These are phyloP conservation scores for Bombus huntii DNA, from an alignment of 1,140 invertebrate genomes.

Conservation along the genomic window DNA sequence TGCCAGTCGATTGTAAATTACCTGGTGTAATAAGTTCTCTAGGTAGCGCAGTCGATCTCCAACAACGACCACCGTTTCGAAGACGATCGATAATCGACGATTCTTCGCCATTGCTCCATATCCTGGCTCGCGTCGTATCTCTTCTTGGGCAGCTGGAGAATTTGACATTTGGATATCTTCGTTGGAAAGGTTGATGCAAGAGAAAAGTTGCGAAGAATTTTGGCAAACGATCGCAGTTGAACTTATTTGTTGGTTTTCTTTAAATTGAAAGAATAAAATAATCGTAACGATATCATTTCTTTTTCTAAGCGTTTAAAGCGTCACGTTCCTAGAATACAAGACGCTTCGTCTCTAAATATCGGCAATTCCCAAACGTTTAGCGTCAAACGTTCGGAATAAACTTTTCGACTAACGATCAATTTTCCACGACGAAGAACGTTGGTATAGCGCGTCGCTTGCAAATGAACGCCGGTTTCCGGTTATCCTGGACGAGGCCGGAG, in stretches of 20 bases:
- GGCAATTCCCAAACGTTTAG: too few species aligned
- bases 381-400: neutral
- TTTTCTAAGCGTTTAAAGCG: neutral
- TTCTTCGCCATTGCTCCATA: too few species aligned
- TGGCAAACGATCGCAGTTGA: too few species aligned
- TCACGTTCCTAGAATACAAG: too few species aligned
- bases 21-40: slow-evolving; percentile 17
- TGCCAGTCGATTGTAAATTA: slow-evolving; percentile 32
- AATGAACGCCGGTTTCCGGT: neutral
- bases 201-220: neutral
- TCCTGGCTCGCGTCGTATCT: neutral
- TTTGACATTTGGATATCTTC: neutral
- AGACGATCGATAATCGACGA: slow-evolving; percentile 8
- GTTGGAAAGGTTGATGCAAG: too few species aligned
- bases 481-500: too few species aligned
- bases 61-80: neutral
- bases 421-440: too few species aligned
- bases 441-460: neutral
- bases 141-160: neutral
- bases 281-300: too few species aligned
- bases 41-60: neutral
- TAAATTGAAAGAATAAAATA: neutral
- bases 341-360: too few species aligned
- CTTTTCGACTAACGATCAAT: neutral
- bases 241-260: neutral